Percentiles rank a stretch among this genome's conserved stretches.
Conservation (phyloP, 2,797 vertebrate genomes). For the Pipistrellus nathusii region DNA sequence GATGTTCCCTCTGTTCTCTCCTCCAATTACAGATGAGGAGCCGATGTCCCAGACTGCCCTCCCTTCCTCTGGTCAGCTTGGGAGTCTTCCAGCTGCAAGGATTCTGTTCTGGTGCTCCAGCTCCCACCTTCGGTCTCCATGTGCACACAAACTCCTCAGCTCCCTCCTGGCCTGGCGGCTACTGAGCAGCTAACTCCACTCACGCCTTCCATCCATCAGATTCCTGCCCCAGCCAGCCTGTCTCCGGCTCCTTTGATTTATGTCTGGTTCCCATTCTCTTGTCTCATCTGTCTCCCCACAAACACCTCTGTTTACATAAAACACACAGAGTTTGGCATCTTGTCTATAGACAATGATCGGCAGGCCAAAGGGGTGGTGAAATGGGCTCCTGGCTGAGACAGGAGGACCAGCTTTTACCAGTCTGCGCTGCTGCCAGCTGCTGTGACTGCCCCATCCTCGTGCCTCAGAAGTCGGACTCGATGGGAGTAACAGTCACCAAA, state of each 20-base stretch:
- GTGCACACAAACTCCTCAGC: too few relatives aligned
- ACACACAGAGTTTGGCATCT: neutral
- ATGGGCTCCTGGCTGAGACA: neutral
- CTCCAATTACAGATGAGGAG: accelerated
- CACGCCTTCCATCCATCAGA: accelerated
- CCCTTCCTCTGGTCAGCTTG: neutral
- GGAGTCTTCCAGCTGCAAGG: neutral
- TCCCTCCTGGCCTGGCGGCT: accelerated
- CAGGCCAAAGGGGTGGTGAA: neutral
- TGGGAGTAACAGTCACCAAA: neutral
- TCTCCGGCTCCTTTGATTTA: neutral
- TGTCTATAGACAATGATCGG: neutral
- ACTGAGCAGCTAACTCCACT: accelerated
- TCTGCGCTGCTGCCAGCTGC: too few relatives aligned
- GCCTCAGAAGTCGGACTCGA: neutral
- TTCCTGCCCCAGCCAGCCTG: neutral
- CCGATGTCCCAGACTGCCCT: neutral
- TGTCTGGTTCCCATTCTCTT: neutral
- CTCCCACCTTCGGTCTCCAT: neutral
- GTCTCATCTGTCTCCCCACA: neutral
- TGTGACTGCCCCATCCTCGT: accelerated
- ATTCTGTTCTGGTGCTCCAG: neutral
- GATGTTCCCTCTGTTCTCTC: neutral
- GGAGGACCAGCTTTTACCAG: neutral
- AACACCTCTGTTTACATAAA: slow-evolving; percentile 54